Evolutionary conservation across 2,797 vertebrate species (phyloP), one percentile per base, ranked within the genome.

Genomic region (Schizopygopsis pylzovi): DNA sequence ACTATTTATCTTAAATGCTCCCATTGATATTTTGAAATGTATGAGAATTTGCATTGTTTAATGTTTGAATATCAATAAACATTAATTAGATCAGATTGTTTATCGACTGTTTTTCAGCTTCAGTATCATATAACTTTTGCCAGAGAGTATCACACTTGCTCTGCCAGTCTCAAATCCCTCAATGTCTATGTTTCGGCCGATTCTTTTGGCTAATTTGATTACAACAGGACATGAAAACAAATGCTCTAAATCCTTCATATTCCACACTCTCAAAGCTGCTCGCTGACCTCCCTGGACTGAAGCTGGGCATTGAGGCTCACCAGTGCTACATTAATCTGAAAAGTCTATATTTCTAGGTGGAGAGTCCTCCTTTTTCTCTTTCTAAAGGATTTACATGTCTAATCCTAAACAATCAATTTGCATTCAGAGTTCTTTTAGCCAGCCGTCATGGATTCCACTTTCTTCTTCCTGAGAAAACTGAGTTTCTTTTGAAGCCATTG

Each of bases 361-460:
- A 79, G 67, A 78, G 73, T 84, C 70, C 45, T 81, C 37, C 56
- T 76, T 76, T 87, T 79, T 39, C 39, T 28, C 67, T 18, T 15
- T 63, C 73, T 68, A 82, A 86, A 88, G 68, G 71, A 84, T 85
- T 83, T 41, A 65, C 43, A 52, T 73, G 75, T 85, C 83, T 89
- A 89, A 89, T 89, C 87, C 67, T 81, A 88, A 90, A 91, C 84
- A 89, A 87, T 89, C 81, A 77, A 86, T 89, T 89, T 89, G 85
- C 88, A 75, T 89, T 88, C 63, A 39, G 76, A 39, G 56, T 82
- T 83, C 83, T 88, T 82, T 86, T 82, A 85, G 72, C 52, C 28
- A 76, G 79, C 25, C 49, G 63, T 59, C 81, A 82, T 84, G 81
- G 39, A 71, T 61, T 83, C 49, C 20, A 45, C 52, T 78, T 79